Evolutionary conservation across 2,113 vertebrate species (phyloP).

Genomic region (Salvelinus namaycush): DNA sequence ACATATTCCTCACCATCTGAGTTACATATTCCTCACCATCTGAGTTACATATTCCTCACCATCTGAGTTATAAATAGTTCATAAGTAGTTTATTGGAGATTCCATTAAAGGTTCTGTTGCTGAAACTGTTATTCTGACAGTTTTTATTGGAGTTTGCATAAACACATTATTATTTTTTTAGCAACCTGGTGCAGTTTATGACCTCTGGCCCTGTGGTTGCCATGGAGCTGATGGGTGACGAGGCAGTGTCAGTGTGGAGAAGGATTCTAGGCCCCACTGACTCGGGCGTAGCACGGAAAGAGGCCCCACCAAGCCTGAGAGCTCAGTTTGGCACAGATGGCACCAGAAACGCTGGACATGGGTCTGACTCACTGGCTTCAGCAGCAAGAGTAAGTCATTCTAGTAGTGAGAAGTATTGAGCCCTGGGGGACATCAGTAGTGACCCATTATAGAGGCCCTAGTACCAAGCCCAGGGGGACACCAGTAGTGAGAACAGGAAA

Average conservation of each 20-base stretch:
- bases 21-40: no score
- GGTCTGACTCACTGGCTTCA: conserved; percentile 85
- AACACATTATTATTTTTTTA: conserved; percentile 53
- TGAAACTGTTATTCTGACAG: neutral
- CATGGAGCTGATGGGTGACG: conserved; percentile 91
- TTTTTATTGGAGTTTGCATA: neutral
- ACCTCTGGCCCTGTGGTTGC: conserved; percentile 86
- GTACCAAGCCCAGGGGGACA: no score
- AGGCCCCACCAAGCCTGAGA: conserved; percentile 78
- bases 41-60: no score
- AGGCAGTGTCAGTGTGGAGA: conserved; percentile 86
- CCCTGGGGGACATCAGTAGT: no score
- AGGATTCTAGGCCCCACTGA: conserved; percentile 83
- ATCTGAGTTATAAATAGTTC: no score
- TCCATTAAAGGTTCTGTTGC: no score
- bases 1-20: no score
- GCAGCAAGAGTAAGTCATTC: conserved; percentile 84
- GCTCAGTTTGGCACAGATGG: conserved; percentile 82
- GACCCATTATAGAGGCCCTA: no score
- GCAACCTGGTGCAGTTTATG: conserved; percentile 86
- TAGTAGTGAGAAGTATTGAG: no score
- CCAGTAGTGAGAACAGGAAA: no score
- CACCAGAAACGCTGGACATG: conserved; percentile 83
- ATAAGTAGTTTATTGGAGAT: neutral
- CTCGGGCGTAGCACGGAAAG: conserved; percentile 70